Evolutionary conservation across 2,113 vertebrate species (phyloP), one percentile per base, ranked within the genome.

Genomic region (Dasyornis broadbenti): DNA sequence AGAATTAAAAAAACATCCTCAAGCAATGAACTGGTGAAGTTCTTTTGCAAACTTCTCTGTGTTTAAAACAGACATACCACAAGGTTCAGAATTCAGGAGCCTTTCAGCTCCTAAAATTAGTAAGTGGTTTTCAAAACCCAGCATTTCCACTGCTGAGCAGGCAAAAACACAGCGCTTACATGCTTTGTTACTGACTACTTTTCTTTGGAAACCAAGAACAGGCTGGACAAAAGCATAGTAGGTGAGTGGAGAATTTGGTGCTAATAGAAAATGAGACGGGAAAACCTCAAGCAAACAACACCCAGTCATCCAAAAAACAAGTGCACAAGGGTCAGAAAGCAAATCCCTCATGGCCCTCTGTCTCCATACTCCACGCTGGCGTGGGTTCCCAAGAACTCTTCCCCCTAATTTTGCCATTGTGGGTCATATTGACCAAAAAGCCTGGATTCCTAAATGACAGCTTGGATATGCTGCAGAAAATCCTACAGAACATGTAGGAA

Each of bases 131-230:
- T 95, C 94, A 96, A 95, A 97, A 94, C 95, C 96, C 95, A 86
- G 80, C 93, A 97, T 96, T 96, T 97, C 88, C 95, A 97, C 88
- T 97, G 96, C 96, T 97, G 96, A 97, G 95, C 76, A 90, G 61
- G 93, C 96, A 96, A 95, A 97, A 97, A 60, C 26, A 4, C 10
- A 84, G 65, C 0, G 0, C 90, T 86, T 92, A 92, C 86, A 97
- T 9, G 35, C 86, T 81, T 21, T 93, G 82, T 86, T 89, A 81
- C 80, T 94, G 93, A 68, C 94, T 95, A 85, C 85, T 78, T 95
- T 96, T 90, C 93, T 97, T 28, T 82, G 85, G 90, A 95, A 97
- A 95, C 76, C 56, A 94, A 96, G 72, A 95, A 57, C 85, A 78
- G 80, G 65, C 86, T 81, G 65, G 85, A 91, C 93, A 94, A 92